Conservation (phyloP, 1,140 invertebrate species). For the Trinorchestia longiramus region DNA sequence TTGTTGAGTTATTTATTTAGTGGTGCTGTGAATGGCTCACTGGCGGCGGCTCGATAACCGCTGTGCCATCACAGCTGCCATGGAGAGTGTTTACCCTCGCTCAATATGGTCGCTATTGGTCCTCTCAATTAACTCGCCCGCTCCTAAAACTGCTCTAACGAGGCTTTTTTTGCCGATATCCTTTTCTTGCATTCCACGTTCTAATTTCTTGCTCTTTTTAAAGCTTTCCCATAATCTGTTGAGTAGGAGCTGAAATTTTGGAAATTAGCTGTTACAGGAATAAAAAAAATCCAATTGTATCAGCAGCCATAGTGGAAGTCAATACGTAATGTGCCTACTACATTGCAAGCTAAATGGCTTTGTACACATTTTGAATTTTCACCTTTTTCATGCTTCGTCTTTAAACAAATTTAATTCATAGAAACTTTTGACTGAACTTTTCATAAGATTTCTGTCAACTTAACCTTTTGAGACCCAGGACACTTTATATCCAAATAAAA, state of each 20-base stretch:
- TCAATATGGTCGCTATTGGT: conserved; percentile 17
- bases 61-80: background rate
- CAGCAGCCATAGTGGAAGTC: background rate
- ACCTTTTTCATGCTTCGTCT: background rate
- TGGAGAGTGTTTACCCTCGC: background rate
- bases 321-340: background rate
- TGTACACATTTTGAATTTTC: background rate
- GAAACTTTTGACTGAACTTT: background rate
- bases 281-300: background rate
- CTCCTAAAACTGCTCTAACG: conserved; percentile 33
- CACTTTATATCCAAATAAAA: no score
- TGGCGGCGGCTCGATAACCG: background rate
- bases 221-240: background rate
- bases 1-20: background rate
- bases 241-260: background rate
- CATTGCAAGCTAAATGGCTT: background rate
- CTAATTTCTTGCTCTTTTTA: background rate
- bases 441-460: no score
- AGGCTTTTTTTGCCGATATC: background rate
- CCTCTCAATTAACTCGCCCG: conserved; percentile 13
- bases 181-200: background rate
- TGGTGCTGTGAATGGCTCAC: background rate
- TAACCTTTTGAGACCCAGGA: no score
- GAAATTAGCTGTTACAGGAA: background rate
- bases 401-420: background rate